These are phyloP conservation scores for Amazona vittata DNA, from an alignment of 2,113 vertebrate species.

Conservation along the genomic window DNA sequence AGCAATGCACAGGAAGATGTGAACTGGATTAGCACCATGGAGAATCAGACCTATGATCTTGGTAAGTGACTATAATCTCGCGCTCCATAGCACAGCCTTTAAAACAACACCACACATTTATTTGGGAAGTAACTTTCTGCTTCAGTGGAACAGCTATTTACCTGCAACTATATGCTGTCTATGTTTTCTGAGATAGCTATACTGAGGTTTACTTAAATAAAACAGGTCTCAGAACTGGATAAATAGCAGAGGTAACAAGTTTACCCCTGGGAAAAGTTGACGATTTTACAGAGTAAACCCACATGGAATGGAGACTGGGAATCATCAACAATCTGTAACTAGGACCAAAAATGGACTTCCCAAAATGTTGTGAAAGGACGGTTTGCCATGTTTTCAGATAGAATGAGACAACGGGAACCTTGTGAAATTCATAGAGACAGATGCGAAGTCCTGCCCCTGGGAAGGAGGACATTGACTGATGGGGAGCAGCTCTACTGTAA, in stretches of 20 bases:
- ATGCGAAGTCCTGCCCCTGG: background rate
- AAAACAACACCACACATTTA: background rate
- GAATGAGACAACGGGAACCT: background rate
- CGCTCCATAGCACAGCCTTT: background rate
- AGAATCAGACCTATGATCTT: slow-evolving; percentile 34
- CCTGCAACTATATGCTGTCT: background rate
- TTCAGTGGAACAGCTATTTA: background rate
- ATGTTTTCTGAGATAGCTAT: background rate
- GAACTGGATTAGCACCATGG: background rate
- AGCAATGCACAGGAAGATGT: background rate
- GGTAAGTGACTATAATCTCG: slow-evolving; percentile 31
- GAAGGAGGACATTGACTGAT: background rate
- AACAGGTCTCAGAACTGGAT: background rate
- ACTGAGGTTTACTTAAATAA: background rate
- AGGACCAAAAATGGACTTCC: background rate
- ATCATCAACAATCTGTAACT: fast-evolving
- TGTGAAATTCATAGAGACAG: background rate
- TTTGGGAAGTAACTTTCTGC: background rate
- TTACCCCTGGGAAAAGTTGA: background rate
- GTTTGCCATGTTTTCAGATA: background rate
- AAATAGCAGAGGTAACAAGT: background rate
- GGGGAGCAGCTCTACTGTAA: background rate
- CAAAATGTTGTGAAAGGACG: background rate
- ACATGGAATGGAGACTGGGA: background rate
- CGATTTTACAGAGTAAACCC: background rate